Evolutionary conservation across 2,797 vertebrate genomes (phyloP), one percentile per base, ranked within the genome.

Genomic region (Myripristis murdjan): DNA sequence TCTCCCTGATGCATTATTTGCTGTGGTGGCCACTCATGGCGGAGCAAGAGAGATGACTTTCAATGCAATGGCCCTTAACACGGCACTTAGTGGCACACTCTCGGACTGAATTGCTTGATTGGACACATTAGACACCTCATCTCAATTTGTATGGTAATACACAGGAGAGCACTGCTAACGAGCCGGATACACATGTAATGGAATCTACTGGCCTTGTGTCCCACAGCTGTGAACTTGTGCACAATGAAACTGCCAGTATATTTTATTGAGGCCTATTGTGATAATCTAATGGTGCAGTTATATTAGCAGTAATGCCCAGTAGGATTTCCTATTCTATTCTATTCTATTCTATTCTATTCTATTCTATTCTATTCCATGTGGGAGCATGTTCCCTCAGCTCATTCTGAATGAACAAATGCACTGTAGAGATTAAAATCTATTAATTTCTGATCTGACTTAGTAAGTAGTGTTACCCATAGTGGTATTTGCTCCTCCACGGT

Each of bases 71-170:
- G 82, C 77, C 75, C 90, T 92, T 87, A 85, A 88, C 89, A 58
- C 47, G 18, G 56, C 82, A 82, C 86, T 91, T 83, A 78, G 74
- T 8, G 35, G 26, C 73, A 51, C 78, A 64, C 76, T 73, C 64
- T 77, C 64, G 46, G 57, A 71, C 79, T 55, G 68, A 83, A 84
- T 77, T 68, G 76, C 78, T 71, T 84, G 84, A 89, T 91, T 85
- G 81, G 59, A 14, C 37, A 31, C 28, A 64, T 69, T 73, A 22
- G 82, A 87, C 83, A 54, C 74, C 85, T 89, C 84, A 73, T 86
- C 85, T 84, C 85, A 79, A 85, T 89, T 89, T 87, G 72, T 81
- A 70, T 82, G 84, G 37, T 87, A 83, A 89, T 91, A 81, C 73
- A 22, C 57, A 62, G 70, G 55, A 70, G 73, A 83, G 87, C 56